phyloP scores from a whole-genome alignment of 2,113 vertebrate genomes.

The Nothoprocta perdicaria region DNA sequence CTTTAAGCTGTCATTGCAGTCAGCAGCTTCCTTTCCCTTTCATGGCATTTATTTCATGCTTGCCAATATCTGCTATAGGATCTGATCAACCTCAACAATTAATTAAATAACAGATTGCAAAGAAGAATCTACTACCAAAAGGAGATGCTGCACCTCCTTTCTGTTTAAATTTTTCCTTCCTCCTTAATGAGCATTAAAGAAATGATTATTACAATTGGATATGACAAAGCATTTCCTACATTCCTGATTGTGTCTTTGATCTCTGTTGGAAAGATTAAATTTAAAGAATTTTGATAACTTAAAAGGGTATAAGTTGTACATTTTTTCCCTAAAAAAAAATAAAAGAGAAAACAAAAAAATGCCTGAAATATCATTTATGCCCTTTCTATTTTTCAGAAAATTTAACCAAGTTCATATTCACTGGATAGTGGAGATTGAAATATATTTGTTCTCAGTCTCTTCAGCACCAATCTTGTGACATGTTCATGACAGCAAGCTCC shows the following conservation, averaged over 20 bases:
- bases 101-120: not conserved
- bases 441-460: not conserved
- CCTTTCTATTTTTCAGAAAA: not conserved
- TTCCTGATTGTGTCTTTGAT: slow-evolving; percentile 22
- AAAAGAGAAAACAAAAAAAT: not conserved
- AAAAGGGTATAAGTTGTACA: not conserved
- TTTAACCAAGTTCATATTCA: not conserved
- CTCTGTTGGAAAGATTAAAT: slow-evolving; percentile 25
- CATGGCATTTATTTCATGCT: not conserved
- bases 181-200: not conserved
- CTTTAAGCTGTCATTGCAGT: not conserved
- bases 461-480: not conserved
- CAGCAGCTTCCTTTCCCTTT: not conserved
- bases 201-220: not conserved
- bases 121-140: not conserved
- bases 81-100: not conserved
- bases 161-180: not conserved
- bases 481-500: not conserved
- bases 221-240: not conserved
- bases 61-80: not conserved
- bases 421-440: not conserved
- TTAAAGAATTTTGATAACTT: slow-evolving; percentile 18
- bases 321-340: not conserved
- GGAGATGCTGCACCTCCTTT: not conserved
- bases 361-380: not conserved